These are phyloP conservation scores for Hassar affinis DNA, from an alignment of 2,113 vertebrate genomes.

Conservation along the genomic window DNA sequence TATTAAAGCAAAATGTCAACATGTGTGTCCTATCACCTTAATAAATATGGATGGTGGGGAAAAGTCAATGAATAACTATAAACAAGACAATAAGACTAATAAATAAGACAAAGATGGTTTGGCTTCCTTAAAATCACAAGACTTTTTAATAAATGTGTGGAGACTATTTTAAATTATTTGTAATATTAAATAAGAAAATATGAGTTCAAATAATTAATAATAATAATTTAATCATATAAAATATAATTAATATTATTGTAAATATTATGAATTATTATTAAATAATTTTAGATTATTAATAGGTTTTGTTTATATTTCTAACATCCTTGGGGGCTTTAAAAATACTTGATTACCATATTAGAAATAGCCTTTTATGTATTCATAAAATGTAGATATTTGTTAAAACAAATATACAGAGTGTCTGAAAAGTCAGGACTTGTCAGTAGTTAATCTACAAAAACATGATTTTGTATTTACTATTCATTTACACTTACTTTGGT, in stretches of 20 bases:
- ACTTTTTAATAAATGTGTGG: neutral
- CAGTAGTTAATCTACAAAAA: neutral
- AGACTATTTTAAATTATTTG: neutral
- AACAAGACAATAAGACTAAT: no score
- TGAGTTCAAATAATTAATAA: neutral
- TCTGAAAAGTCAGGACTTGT: neutral
- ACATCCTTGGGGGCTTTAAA: neutral
- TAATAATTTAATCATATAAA: neutral
- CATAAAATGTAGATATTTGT: neutral
- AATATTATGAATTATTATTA: no score
- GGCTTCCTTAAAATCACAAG: no score
- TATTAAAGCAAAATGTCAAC: no score
- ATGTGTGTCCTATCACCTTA: no score
- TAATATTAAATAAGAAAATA: neutral
- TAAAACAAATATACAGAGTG: neutral
- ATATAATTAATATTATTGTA: neutral
- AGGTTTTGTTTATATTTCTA: neutral
- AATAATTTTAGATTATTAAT: neutral
- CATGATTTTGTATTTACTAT: neutral
- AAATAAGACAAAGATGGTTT: no score
- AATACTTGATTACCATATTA: neutral
- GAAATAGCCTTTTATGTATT: no score
- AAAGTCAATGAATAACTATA: no score
- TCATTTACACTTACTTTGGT: neutral
- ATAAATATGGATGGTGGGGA: no score